Base-by-base conservation (phyloP, 2,888 invertebrate genomes). In the Caradrina clavipalpis region DNA sequence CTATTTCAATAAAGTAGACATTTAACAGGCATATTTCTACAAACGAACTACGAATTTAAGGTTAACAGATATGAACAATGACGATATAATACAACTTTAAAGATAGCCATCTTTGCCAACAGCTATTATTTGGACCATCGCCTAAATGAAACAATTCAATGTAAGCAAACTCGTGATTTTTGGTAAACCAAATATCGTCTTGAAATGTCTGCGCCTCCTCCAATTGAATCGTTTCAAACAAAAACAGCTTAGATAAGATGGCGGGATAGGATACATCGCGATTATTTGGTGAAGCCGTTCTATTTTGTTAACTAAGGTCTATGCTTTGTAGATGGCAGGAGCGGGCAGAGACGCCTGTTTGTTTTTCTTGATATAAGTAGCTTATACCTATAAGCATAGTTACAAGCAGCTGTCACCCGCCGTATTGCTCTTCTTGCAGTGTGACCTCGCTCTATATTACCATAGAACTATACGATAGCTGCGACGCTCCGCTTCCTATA, bases 111-210 rank as follows among this genome's bases (percentile, higher is more conserved):
- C 8, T 11, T 11, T 21, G 3, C 49, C 49, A 49, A 45, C 15
- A 5, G 15, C 45, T 67, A 54, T 39, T 21, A 21, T 61, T 76
- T 78, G 53, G 64, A 65, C 77, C 79, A 68, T 39, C 26, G 10
- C 45, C 60, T 50, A 74, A 63, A 53, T 60, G 64, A 65, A 73
- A 68, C 74, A 78, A 77, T 73, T 69, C 59, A 56, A 58, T 70
- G 50, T 59, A 51, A 65, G 57, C 50, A 77, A 45, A 58, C 19
- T 64, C 50, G 49, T 72, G 73, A 72, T 72, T 79, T 79, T 56
- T 62, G 79, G 80, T 65, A 42, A 74, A 74, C 69, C 74, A 54
- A 73, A 67, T 68, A 69, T 58, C 57, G 61, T 57, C 60, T 54
- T 31, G 54, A 78, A 54, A 51, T 57, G 61, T 61, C 39, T 54